These are phyloP conservation scores for Peromyscus melanophrys DNA, from an alignment of 2,797 vertebrate species.

Conservation along the genomic window DNA sequence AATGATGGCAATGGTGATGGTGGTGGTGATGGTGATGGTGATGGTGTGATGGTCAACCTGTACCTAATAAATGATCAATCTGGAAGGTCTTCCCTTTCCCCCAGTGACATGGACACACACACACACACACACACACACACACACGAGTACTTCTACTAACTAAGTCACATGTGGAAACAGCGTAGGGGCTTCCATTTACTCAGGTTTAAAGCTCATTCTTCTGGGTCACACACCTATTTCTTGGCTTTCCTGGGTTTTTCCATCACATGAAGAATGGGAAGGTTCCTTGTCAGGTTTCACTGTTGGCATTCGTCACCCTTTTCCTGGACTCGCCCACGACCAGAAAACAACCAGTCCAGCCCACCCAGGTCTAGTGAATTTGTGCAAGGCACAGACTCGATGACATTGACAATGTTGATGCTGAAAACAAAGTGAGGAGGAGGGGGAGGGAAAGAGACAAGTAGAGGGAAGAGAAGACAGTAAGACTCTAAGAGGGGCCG, in stretches of 20 bases:
- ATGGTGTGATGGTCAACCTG: neutral
- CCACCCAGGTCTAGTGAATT: neutral
- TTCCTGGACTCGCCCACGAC: neutral
- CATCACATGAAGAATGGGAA: rapidly evolving
- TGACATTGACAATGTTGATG: neutral
- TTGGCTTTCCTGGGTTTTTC: neutral
- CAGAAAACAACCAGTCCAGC: neutral
- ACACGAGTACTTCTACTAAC: too few relatives aligned
- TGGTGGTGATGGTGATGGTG: neutral
- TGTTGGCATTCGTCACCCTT: rapidly evolving
- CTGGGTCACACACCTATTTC: too few relatives aligned
- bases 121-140: neutral
- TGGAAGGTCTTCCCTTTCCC: neutral
- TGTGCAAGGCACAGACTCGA: neutral
- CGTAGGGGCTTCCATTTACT: too few relatives aligned
- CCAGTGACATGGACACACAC: neutral
- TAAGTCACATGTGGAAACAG: too few relatives aligned
- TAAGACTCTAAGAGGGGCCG: too few relatives aligned
- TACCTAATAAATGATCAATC: neutral
- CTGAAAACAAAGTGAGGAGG: too few relatives aligned
- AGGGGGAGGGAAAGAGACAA: neutral
- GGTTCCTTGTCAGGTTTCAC: neutral
- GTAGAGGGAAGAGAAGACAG: too few relatives aligned
- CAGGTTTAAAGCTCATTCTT: neutral
- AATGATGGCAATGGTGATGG: neutral